These are phyloP conservation scores for Axea sp. DNA, from an alignment of 2,888 invertebrate genomes.

Conservation along the genomic window DNA sequence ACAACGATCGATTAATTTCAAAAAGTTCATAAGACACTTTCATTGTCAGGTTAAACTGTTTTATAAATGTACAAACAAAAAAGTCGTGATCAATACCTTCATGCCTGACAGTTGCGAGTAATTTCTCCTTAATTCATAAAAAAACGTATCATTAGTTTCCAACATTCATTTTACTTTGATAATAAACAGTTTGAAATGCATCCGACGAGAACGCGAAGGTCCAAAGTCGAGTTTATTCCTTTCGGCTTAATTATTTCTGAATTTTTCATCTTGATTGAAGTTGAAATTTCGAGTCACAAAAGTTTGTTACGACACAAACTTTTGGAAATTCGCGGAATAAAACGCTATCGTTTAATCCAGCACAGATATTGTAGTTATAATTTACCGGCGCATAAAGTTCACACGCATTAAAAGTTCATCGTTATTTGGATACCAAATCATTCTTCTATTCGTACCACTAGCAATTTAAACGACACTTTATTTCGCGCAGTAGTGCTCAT, in stretches of 20 bases:
- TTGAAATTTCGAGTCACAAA: constrained; percentile 4
- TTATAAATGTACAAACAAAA: too few species aligned
- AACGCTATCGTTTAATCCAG: constrained; percentile 1
- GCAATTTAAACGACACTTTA: constrained; percentile 39
- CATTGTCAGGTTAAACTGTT: too few species aligned
- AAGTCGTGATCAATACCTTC: too few species aligned
- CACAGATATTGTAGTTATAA: constrained; percentile 15
- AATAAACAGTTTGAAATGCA: too few species aligned
- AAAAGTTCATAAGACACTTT: too few species aligned
- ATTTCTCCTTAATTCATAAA: too few species aligned
- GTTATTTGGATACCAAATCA: constrained; percentile 20
- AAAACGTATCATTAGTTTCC: too few species aligned
- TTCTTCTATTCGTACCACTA: constrained; percentile 17
- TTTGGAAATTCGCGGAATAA: background rate
- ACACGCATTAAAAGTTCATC: constrained; percentile 27
- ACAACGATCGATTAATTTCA: too few species aligned
- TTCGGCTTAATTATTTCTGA: too few species aligned
- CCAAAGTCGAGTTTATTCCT: background rate
- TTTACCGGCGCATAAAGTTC: constrained; percentile 26
- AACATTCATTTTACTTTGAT: too few species aligned
- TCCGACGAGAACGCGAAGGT: too few species aligned
- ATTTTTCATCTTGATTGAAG: background rate
- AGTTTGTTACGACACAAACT: background rate
- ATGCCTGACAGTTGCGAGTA: too few species aligned
- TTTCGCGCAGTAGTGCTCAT: constrained; percentile 17